These are phyloP conservation scores for Meghimatium bilineatum DNA, from an alignment of 2,888 invertebrate species.

Conservation along the genomic window DNA sequence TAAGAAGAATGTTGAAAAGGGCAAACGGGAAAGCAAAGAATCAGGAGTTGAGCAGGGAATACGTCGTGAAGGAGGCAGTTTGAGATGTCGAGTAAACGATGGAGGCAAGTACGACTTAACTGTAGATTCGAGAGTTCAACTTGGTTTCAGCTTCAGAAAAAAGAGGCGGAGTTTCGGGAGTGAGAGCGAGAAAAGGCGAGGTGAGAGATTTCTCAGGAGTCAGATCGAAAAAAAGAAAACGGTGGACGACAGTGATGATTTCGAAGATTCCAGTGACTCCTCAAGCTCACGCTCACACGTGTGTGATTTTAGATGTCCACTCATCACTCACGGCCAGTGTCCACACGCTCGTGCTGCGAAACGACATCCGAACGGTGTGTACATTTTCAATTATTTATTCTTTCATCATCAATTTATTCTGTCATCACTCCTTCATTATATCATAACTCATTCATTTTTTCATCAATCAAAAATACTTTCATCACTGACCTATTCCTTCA, in stretches of 20 bases:
- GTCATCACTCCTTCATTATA: not conserved
- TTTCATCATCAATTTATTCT: not conserved
- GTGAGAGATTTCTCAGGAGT: constrained; percentile 31
- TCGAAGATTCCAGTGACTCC: constrained; percentile 23
- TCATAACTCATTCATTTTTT: not conserved
- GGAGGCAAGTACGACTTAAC: constrained; percentile 17
- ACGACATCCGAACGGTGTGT: constrained; percentile 21
- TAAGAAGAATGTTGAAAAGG: not conserved
- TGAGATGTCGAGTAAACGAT: not conserved
- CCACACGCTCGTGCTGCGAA: constrained; percentile 20
- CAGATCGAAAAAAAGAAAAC: constrained; percentile 39
- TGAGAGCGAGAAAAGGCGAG: constrained; percentile 46
- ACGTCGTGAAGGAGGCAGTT: constrained; percentile 5
- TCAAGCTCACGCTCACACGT: constrained; percentile 36
- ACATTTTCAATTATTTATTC: not conserved
- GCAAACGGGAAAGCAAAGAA: not conserved
- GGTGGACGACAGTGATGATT: constrained; percentile 30
- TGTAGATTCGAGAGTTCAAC: constrained; percentile 12
- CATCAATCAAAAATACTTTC: no score
- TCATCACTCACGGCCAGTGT: constrained; percentile 44
- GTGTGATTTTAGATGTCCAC: constrained; percentile 50
- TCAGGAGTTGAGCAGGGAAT: not conserved
- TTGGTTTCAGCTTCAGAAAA: constrained; percentile 14
- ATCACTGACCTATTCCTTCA: not conserved
- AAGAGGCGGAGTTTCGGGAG: constrained; percentile 41